A percentile compares a stretch with the other conserved stretches of the same genome.
Conservation (phyloP, 2,113 vertebrate genomes). For the Dromiciops gliroides region DNA sequence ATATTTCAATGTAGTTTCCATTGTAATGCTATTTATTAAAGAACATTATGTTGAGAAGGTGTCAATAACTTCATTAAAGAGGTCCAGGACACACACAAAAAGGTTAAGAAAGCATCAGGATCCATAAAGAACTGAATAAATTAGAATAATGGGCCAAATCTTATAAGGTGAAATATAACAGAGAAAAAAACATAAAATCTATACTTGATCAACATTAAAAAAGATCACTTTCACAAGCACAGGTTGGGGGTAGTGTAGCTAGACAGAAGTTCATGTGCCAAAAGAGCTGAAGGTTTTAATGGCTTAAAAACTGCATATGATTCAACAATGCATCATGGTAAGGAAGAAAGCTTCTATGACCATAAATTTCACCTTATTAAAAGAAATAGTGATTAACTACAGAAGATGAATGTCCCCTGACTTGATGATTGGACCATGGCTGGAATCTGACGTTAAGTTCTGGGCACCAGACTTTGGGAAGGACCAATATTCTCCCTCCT, state of each 20-base stretch:
- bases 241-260: neutral
- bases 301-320: neutral
- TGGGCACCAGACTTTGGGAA: neutral
- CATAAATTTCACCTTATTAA: neutral
- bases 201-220: neutral
- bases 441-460: neutral
- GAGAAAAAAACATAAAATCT: neutral
- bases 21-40: neutral
- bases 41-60: neutral
- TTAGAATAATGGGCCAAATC: neutral
- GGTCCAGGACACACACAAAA: neutral
- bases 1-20: neutral
- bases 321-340: neutral
- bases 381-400: neutral
- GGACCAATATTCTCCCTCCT: neutral
- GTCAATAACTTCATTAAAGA: neutral
- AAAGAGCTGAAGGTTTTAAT: neutral
- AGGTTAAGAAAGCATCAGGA: neutral
- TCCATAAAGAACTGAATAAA: neutral
- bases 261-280: neutral
- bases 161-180: neutral
- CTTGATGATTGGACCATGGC: neutral
- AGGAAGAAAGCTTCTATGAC: neutral
- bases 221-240: neutral
- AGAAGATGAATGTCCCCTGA: neutral